Conservation (phyloP, 2,888 invertebrate genomes). For the Pristionchus arcanus region DNA sequence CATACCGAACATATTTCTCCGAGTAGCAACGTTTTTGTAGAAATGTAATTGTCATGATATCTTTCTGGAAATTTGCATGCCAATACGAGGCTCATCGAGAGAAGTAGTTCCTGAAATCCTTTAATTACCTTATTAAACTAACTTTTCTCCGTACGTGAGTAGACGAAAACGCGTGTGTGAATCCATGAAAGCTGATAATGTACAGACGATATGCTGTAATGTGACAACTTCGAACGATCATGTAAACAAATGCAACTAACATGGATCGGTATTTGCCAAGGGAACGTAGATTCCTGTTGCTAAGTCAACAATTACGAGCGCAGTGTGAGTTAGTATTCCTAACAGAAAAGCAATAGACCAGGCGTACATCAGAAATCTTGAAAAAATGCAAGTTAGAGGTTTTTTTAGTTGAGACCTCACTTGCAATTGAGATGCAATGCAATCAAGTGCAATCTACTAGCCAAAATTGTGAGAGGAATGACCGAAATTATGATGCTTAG, state of each 20-base stretch:
- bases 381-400: not conserved
- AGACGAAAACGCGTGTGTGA: not conserved
- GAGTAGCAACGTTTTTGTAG: not conserved
- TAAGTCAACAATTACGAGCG: not conserved
- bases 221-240: too few relatives aligned
- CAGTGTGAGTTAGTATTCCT: not conserved
- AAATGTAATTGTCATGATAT: not conserved
- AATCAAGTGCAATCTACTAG: not conserved
- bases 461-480: not conserved
- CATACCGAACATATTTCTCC: not conserved
- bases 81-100: not conserved
- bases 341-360: not conserved
- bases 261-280: not conserved
- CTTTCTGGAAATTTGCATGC: not conserved
- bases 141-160: not conserved
- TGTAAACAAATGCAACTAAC: not conserved
- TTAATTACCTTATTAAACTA: too few relatives aligned
- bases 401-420: not conserved
- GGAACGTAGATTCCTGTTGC: constrained; percentile 5
- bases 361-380: not conserved
- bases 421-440: not conserved
- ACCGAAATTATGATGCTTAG: not conserved
- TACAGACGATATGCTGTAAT: not conserved
- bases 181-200: not conserved
- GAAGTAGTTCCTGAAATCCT: not conserved